Evolutionary conservation across 1,140 invertebrate genomes (phyloP), one percentile per base, ranked within the genome.

Genomic region (Sycophaga agraensis): DNA sequence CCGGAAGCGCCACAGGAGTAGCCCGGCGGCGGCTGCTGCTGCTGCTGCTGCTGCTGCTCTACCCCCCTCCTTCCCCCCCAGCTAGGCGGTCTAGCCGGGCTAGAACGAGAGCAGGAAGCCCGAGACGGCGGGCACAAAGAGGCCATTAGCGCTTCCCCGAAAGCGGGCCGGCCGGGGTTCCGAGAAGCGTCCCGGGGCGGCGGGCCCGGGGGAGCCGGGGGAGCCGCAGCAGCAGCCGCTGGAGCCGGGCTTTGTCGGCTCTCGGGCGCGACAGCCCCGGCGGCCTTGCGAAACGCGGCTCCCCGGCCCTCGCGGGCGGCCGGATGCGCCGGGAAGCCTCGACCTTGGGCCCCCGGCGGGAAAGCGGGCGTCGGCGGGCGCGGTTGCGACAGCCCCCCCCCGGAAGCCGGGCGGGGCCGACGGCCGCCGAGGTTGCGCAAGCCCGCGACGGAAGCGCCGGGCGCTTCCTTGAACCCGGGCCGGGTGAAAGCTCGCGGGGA

Each of bases 401-500:
- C n/a, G n/a, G n/a, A n/a, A n/a, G n/a, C n/a, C n/a, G n/a, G n/a
- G n/a, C n/a, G n/a, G n/a, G n/a, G n/a, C n/a, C n/a, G n/a, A n/a
- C n/a, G 14, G 16, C 3, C 22, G 11, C 8, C 22, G 46, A 26
- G 46, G 24, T 8, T 31, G 19, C 34, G 55, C 9, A 26, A 42
- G 37, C 17, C 9, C 59, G 59, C 16, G 46, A 12, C n/a, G 19
- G 16, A n/a, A n/a, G n/a, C n/a, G n/a, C n/a, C n/a, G n/a, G n/a
- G n/a, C n/a, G 54, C 68, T 67, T 72, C 73, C 65, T 70, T 70
- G 72, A 74, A 73, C 73, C 54, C 65, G 45, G 19, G 43, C 26
- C 59, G 42, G 67, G 73, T 72, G 74, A 76, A 76, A 76, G 73
- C 74, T 75, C 66, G 73, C 73, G 66, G 75, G 76, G 73, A 76